These are phyloP conservation scores for Formicarius rufipectus DNA, from an alignment of 2,113 vertebrate genomes.

Conservation along the genomic window DNA sequence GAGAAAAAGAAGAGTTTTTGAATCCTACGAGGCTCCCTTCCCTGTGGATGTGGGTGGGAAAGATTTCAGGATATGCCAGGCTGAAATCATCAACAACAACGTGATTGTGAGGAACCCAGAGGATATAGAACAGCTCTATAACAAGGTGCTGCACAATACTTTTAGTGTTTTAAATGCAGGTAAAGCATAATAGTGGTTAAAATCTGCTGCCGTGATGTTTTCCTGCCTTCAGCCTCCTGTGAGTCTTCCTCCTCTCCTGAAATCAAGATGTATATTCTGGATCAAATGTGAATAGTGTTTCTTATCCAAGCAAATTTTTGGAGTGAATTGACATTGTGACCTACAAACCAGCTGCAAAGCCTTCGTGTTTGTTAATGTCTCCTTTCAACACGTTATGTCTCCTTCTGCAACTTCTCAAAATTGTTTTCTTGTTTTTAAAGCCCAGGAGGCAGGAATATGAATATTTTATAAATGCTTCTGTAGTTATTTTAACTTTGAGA, in stretches of 20 bases:
- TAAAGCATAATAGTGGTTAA: neutral
- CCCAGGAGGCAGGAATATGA: neutral
- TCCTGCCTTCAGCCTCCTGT: neutral
- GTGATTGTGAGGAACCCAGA: constrained; percentile 80
- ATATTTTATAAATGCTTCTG: neutral
- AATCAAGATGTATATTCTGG: rapidly evolving
- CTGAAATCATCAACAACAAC: constrained; percentile 82
- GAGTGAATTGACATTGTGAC: neutral
- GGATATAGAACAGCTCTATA: constrained; percentile 83
- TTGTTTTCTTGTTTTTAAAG: neutral
- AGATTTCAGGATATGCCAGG: constrained; percentile 72
- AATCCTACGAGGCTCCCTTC: constrained; percentile 80
- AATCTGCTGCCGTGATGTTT: neutral
- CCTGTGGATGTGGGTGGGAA: constrained; percentile 69
- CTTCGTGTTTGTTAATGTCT: neutral
- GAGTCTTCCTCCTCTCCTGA: neutral
- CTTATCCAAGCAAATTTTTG: neutral
- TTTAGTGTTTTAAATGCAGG: neutral
- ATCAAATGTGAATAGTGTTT: neutral
- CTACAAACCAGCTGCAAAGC: neutral
- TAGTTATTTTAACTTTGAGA: neutral
- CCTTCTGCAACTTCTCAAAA: neutral
- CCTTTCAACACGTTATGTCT: neutral
- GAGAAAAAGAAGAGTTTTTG: constrained; percentile 80
- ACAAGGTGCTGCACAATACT: constrained; percentile 71